These are phyloP conservation scores for Siderastrea radians DNA, from an alignment of 92 coral and sea anemone species.

Conservation along the genomic window DNA sequence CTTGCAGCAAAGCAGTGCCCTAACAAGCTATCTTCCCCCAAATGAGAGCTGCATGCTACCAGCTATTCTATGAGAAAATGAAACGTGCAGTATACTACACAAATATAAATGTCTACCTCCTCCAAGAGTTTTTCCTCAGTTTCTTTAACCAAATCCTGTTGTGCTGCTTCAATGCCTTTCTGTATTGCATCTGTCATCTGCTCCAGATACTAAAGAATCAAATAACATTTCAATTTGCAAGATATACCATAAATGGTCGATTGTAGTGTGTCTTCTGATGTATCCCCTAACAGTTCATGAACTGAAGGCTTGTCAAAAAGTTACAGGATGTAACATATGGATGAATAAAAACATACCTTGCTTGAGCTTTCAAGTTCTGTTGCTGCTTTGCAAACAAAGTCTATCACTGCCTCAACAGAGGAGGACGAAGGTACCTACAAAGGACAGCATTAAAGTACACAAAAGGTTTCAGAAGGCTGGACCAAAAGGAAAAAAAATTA, in stretches of 20 bases:
- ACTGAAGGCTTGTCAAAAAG: neutral
- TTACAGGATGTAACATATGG: neutral
- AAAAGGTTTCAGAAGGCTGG: neutral
- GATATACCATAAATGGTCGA: neutral
- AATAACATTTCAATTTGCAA: neutral
- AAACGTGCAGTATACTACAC: neutral
- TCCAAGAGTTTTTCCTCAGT: constrained; percentile 90
- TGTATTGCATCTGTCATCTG: constrained; percentile 94
- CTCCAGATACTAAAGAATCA: constrained; percentile 81
- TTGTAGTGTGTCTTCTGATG: neutral
- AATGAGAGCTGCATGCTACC: too few species aligned
- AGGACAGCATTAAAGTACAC: too few species aligned
- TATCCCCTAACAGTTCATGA: too few species aligned
- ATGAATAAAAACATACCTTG: constrained; percentile 69
- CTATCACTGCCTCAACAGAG: constrained; percentile 81
- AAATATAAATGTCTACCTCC: constrained; percentile 68
- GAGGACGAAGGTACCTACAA: constrained; percentile 67
- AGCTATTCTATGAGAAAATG: neutral
- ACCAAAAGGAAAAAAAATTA: neutral
- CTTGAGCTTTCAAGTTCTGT: constrained; percentile 93
- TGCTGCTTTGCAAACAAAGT: constrained; percentile 81
- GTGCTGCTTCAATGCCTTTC: constrained; percentile 97
- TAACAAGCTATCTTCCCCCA: too few species aligned
- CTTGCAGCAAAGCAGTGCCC: too few species aligned
- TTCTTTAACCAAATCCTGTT: constrained; percentile 92